These are phyloP conservation scores for Pogonocichla stellata DNA, from an alignment of 2,113 vertebrate genomes.

Conservation along the genomic window DNA sequence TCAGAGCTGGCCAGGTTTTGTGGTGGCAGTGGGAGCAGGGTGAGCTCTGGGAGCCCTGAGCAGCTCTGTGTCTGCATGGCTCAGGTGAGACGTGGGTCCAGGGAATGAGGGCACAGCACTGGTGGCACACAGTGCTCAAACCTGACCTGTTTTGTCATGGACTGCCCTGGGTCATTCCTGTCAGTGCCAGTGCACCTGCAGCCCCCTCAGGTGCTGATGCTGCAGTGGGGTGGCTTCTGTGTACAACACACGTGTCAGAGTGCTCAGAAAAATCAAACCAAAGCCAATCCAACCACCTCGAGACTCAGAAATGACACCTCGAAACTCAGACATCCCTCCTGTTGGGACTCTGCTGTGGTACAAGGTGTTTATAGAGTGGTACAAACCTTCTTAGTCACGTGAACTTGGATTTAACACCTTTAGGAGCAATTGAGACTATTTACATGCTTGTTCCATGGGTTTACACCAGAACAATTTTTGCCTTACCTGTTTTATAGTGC, in stretches of 20 bases:
- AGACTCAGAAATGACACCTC: background rate
- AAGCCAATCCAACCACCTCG: background rate
- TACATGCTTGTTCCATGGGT: background rate
- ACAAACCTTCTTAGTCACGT: background rate
- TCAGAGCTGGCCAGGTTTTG: background rate
- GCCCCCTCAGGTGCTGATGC: background rate
- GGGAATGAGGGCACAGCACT: background rate
- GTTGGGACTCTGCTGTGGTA: background rate
- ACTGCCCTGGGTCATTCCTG: background rate
- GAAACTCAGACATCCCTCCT: background rate
- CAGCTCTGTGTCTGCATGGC: background rate
- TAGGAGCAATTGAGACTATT: background rate
- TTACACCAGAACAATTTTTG: background rate
- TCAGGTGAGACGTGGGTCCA: rapidly evolving
- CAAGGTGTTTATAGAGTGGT: background rate
- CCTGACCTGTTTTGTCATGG: background rate
- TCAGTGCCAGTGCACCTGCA: background rate
- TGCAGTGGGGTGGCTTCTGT: background rate
- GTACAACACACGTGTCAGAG: background rate
- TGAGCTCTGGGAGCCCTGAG: background rate
- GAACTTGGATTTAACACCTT: background rate
- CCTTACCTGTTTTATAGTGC: background rate
- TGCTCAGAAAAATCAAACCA: background rate
- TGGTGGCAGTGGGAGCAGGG: background rate
- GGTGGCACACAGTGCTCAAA: background rate